Conservation (phyloP, 2,888 invertebrate genomes). For the Synergus laeviventris region DNA sequence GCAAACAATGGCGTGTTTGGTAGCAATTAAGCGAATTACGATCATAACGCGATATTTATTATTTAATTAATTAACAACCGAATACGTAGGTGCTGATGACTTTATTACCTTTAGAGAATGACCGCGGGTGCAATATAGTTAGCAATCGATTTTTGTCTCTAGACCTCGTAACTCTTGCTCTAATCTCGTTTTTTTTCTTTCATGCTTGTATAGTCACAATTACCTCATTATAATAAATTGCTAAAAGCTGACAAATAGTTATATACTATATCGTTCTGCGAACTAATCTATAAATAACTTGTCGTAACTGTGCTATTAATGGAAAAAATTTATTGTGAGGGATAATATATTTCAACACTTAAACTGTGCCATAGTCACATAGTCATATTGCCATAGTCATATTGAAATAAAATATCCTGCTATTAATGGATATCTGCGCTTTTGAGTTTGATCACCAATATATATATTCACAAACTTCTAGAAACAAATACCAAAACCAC, state of each 20-base stretch:
- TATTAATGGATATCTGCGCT: too few relatives aligned
- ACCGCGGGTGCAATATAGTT: constrained; percentile 6
- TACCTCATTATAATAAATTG: constrained; percentile 23
- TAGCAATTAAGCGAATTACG: constrained; percentile 65
- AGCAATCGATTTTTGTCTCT: constrained; percentile 31
- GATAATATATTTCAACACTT: not conserved
- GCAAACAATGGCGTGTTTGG: constrained; percentile 64
- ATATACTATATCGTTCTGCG: not conserved
- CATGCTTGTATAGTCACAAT: constrained; percentile 4
- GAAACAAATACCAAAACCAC: constrained; percentile 11
- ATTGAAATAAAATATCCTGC: too few relatives aligned
- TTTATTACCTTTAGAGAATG: constrained; percentile 27
- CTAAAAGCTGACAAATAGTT: constrained; percentile 10
- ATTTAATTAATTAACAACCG: constrained; percentile 66
- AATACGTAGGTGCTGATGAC: constrained; percentile 38
- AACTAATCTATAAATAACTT: not conserved
- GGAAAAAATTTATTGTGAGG: not conserved
- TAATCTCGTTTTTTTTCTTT: constrained; percentile 19
- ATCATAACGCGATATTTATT: constrained; percentile 67
- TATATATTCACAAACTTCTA: too few relatives aligned
- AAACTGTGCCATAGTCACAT: not conserved
- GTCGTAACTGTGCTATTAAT: not conserved
- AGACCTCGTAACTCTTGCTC: constrained; percentile 14
- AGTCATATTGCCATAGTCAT: too few relatives aligned
- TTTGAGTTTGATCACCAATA: too few relatives aligned